Base-by-base conservation (phyloP, 2,113 vertebrate genomes). In the Ciconia maguari region DNA sequence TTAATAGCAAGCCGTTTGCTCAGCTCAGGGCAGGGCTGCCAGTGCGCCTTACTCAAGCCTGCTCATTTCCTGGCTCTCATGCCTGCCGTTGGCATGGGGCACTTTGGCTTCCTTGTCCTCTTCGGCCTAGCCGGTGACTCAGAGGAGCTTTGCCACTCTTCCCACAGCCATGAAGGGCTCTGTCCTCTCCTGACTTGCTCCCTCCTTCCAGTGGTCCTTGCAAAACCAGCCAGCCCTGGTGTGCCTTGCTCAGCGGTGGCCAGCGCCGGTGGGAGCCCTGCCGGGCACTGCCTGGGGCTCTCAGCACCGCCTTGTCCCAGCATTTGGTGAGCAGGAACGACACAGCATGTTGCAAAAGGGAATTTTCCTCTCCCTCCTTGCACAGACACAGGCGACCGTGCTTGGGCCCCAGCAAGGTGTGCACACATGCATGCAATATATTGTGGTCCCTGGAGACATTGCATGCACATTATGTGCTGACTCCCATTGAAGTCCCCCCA, bases 401-500 rank as follows among this genome's bases (percentile, higher is more conserved):
- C 69, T 62, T 1, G 0, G 54, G 42, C 62, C 49, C 46, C 26
- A 4, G 62, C 8, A 4, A 72, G 32, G 62, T 42, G 3, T 41
- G 16, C 69, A 72, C 94, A 77, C 12, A 0, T 16, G 71, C 0
- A 1, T 55, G 64, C 77, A 32, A 29, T 54, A 15, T 8, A 36
- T 8, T 12, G n/a, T 11, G 55, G 18, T 29, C 55, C 87, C 55
- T 0, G 1, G 79, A 42, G 83, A 48, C 36, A 12, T 30, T 2
- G 6, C 26, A 0, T 34, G 83, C 22, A 75, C 29, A 0, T 62
- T 62, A 16, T 30, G 85, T 78, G 46, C 95, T 92, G 96, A 83
- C 68, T 91, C 36, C 36, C 0, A 0, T 2, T 0, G 1, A 90
- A 34, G 25, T 32, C 71, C 52, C 27, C 60, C 70, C 6, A 2